Evolutionary conservation across 1,140 invertebrate genomes (phyloP).

Genomic region (Sipha flava): DNA sequence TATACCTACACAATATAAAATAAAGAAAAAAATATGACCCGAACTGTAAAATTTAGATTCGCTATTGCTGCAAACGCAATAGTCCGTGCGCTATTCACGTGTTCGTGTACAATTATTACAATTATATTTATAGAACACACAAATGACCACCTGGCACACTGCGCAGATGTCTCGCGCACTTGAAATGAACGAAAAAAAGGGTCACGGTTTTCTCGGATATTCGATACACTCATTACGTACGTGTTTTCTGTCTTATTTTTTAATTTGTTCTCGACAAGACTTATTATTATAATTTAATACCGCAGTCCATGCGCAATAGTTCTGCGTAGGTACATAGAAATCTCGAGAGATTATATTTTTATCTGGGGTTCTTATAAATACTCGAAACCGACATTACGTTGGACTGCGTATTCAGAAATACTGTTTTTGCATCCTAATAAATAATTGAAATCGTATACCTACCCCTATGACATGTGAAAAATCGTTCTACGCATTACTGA

Average conservation of each 20-base stretch:
- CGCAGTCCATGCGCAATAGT: too few species aligned
- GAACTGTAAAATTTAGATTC: too few species aligned
- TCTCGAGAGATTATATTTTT: too few species aligned
- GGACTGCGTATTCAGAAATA: too few species aligned
- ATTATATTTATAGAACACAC: background rate
- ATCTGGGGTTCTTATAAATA: too few species aligned
- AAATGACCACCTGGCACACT: slow-evolving; percentile 2
- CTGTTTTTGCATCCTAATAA: too few species aligned
- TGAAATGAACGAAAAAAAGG: background rate
- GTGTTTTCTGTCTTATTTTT: background rate
- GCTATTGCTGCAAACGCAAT: background rate
- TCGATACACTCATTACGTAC: background rate
- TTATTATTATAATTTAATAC: too few species aligned
- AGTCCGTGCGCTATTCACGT: background rate
- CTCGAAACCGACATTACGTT: too few species aligned
- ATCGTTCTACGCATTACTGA: too few species aligned
- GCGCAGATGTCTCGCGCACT: background rate
- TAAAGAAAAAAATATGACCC: background rate
- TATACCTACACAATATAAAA: background rate
- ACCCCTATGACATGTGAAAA: too few species aligned
- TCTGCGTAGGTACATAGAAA: too few species aligned
- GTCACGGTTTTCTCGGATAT: background rate
- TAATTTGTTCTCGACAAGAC: background rate
- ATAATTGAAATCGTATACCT: too few species aligned
- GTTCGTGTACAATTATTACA: background rate